Evolutionary conservation across 2,113 vertebrate species (phyloP).

Genomic region (Mixornis gularis): DNA sequence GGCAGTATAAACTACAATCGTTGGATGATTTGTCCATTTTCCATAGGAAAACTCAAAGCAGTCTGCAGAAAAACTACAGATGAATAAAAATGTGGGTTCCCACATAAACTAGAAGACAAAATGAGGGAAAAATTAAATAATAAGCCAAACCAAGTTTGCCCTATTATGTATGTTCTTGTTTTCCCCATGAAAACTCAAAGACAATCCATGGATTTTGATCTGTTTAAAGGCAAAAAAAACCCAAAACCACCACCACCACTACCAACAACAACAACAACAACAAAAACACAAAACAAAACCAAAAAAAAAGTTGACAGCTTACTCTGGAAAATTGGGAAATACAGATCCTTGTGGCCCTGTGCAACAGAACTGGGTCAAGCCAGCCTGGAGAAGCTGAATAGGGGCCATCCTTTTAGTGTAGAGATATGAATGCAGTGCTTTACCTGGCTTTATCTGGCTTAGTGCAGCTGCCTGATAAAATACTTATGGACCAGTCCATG

Average conservation of each 20-base stretch:
- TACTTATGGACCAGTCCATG: not conserved
- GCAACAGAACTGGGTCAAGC: not conserved
- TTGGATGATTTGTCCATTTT: not conserved
- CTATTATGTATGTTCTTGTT: not conserved
- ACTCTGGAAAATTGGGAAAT: not conserved
- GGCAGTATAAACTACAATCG: accelerated
- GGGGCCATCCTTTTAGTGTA: not conserved
- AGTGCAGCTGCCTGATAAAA: not conserved
- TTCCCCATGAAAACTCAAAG: not conserved
- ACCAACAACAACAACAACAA: too few species aligned
- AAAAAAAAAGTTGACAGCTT: not conserved
- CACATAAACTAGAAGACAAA: not conserved
- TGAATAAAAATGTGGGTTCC: not conserved
- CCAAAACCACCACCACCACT: too few species aligned
- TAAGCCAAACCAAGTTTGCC: not conserved
- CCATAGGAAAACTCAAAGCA: not conserved
- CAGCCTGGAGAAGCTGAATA: not conserved
- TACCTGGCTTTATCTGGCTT: not conserved
- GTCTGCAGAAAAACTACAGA: not conserved
- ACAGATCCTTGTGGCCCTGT: not conserved
- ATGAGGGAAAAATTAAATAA: not conserved
- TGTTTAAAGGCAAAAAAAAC: not conserved
- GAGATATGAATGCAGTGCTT: not conserved
- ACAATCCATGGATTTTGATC: not conserved
- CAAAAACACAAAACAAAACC: too few species aligned